A percentile compares a stretch with the other conserved stretches of the same genome.
These are phyloP conservation scores for Campoletis sonorensis DNA, from an alignment of 1,140 invertebrate genomes.

Conservation along the genomic window DNA sequence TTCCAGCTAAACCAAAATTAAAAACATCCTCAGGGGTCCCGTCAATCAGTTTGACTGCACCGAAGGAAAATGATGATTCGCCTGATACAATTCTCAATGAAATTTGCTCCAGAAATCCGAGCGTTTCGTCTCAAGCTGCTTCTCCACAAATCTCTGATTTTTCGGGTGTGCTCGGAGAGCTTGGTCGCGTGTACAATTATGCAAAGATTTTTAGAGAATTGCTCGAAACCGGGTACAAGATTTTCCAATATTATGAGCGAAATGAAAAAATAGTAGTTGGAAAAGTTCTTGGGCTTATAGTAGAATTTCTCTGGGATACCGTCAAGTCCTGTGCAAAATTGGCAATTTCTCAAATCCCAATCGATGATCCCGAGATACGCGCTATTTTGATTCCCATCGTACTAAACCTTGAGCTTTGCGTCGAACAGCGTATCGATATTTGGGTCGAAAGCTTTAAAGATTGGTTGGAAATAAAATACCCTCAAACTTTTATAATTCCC, in stretches of 20 bases:
- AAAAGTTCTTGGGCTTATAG: constrained; percentile 36
- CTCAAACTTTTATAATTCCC: neutral
- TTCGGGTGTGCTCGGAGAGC: constrained; percentile 35
- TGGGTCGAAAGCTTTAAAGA: constrained; percentile 15
- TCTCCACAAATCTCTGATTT: constrained; percentile 29
- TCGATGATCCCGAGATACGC: constrained; percentile 14
- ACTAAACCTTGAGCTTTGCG: neutral
- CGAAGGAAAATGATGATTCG: too few relatives aligned
- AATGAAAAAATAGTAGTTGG: neutral
- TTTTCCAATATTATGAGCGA: constrained; percentile 15
- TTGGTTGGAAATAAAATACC: constrained; percentile 16
- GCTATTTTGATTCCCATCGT: neutral
- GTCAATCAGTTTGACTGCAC: neutral
- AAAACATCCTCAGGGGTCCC: neutral
- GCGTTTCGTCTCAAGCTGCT: constrained; percentile 10
- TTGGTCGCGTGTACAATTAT: constrained; percentile 32
- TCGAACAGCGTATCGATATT: neutral
- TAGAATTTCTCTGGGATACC: constrained; percentile 51
- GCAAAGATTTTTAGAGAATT: constrained; percentile 52
- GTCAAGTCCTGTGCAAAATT: constrained; percentile 26
- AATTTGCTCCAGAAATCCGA: constrained; percentile 45
- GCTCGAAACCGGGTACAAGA: constrained; percentile 41
- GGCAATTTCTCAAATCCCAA: neutral
- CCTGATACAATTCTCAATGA: constrained; percentile 38
- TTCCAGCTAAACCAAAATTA: neutral